Evolutionary conservation across 2,888 invertebrate genomes (phyloP).

Genomic region (Ypsolopha sequella): DNA sequence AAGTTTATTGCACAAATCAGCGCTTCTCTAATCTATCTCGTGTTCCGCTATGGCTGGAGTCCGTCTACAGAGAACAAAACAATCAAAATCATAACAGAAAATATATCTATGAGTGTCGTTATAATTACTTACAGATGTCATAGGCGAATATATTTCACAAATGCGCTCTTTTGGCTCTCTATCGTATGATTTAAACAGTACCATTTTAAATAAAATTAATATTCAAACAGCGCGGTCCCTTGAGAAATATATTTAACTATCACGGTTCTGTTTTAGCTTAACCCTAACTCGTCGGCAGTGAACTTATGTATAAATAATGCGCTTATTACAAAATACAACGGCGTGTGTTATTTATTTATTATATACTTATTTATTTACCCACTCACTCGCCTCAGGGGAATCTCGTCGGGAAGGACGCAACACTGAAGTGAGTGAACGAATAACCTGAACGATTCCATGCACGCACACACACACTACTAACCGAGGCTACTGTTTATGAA

Average conservation of each 20-base stretch:
- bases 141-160: not conserved
- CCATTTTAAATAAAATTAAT: no score
- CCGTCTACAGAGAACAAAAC: conserved; percentile 25
- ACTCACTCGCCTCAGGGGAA: not conserved
- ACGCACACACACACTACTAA: conserved; percentile 36
- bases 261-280: not conserved
- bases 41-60: conserved; percentile 40
- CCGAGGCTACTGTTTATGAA: conserved; percentile 54
- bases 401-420: not conserved
- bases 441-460: conserved; percentile 22
- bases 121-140: conserved; percentile 32
- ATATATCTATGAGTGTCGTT: conserved; percentile 33
- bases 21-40: conserved; percentile 39
- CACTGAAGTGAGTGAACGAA: not conserved
- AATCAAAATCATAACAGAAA: conserved; percentile 23
- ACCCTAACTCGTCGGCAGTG: conserved; percentile 36
- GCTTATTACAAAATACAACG: conserved; percentile 15
- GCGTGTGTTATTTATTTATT: conserved; percentile 1
- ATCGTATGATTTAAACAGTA: no score
- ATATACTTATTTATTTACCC: not conserved
- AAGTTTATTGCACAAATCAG: conserved; percentile 60
- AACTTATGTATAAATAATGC: conserved; percentile 28
- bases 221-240: no score
- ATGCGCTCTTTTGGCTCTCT: not conserved
- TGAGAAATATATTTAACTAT: not conserved